Percentiles rank a stretch among this genome's conserved stretches.
Evolutionary conservation across 2,797 vertebrate genomes (phyloP).

Genomic region (Clarias pachynema): DNA sequence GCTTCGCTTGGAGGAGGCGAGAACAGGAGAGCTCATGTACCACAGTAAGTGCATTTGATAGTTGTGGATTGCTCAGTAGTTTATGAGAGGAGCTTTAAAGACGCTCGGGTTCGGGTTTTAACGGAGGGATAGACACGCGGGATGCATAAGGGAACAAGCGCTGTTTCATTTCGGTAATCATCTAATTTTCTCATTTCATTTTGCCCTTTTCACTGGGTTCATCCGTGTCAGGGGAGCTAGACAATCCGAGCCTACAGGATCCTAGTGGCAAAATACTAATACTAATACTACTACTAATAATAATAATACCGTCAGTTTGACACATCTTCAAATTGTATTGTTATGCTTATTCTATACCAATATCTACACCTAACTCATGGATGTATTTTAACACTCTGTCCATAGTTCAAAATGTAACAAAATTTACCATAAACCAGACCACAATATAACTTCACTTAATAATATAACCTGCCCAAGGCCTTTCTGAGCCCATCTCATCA

Average conservation of each 20-base stretch:
- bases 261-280: not conserved
- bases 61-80: constrained; percentile 51
- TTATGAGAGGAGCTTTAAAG: constrained; percentile 5
- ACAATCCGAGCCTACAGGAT: not conserved
- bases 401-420: not conserved
- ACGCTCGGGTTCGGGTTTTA: not conserved
- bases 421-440: not conserved
- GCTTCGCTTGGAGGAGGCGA: constrained; percentile 55
- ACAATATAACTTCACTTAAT: not conserved
- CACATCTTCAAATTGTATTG: not conserved
- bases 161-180: not conserved
- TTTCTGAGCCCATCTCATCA: not conserved
- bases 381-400: not conserved
- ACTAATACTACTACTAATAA: not conserved
- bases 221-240: not conserved
- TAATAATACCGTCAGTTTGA: not conserved
- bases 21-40: constrained; percentile 65
- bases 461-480: not conserved
- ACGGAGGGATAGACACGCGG: not conserved
- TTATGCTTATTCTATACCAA: constrained; percentile 9
- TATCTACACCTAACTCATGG: too few relatives aligned
- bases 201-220: not conserved
- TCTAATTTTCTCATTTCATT: not conserved
- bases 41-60: constrained; percentile 69
- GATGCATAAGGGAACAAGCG: not conserved